Evolutionary conservation across 2,113 vertebrate species (phyloP), one percentile per base, ranked within the genome.

Genomic region (Chunga burmeisteri): DNA sequence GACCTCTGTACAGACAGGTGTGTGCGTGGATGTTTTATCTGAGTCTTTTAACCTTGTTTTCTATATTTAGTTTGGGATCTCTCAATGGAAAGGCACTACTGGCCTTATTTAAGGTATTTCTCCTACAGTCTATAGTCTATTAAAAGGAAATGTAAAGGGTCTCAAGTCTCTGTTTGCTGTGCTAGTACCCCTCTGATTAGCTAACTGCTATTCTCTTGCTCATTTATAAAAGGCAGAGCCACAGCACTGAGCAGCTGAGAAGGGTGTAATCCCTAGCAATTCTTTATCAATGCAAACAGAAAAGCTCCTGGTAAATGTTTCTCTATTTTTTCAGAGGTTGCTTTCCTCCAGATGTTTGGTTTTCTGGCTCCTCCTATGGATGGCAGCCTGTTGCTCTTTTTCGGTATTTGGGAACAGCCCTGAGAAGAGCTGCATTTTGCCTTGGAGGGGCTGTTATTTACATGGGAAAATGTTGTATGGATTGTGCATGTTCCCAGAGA

Each of bases 361-460:
- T 96, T 95, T 94, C 89, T 92, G 84, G 72, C 80, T 95, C 46
- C 50, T 95, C 36, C 46, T 86, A 30, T 71, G 80, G 50, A 63
- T 73, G 16, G 47, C 55, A 92, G 75, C 50, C 67, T 83, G 72
- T 70, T 63, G 67, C 40, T 86, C 27, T 68, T 65, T 88, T 75
- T 42, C 75, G 52, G 25, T 62, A 6, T 67, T 73, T 81, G 47
- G 71, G 67, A 82, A 74, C 56, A 83, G 61, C n/a, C 55, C 47
- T 58, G 47, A 88, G 71, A 90, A 62, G 23, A 87, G 46, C 53
- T 90, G 36, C 17, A 19, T 80, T 91, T 90, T 73, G 49, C 66
- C 65, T 91, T 72, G 84, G 61, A 93, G 77, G 11, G 38, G 29
- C 55, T 94, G 56, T 86, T 84, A 77, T 61, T 92, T 89, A 74